Evolutionary conservation across 2,113 vertebrate species (phyloP).

Genomic region (Seriola dumerili): DNA sequence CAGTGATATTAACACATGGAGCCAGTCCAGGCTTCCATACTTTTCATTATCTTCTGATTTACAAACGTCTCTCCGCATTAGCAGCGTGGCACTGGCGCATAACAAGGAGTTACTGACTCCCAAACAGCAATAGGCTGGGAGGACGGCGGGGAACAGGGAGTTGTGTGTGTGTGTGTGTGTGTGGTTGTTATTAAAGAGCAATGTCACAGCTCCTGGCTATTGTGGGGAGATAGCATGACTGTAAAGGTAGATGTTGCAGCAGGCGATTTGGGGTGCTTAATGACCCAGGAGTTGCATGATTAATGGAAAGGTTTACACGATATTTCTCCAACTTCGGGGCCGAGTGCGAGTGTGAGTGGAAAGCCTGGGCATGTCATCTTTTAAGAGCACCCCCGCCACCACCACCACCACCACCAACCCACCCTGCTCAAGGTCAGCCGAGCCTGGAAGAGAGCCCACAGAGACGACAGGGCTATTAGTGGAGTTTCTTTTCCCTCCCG

Average conservation of each 20-base stretch:
- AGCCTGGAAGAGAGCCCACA: slow-evolving; percentile 68
- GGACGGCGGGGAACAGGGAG: not conserved
- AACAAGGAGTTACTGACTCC: slow-evolving; percentile 42
- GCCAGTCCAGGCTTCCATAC: slow-evolving; percentile 20
- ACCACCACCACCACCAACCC: too few species aligned
- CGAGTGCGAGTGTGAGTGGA: slow-evolving; percentile 17
- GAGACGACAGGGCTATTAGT: slow-evolving; percentile 77
- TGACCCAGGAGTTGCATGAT: slow-evolving; percentile 75
- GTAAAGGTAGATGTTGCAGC: slow-evolving; percentile 70
- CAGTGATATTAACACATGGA: slow-evolving; percentile 19
- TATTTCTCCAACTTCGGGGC: slow-evolving; percentile 61
- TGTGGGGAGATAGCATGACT: slow-evolving; percentile 54
- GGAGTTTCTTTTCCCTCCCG: slow-evolving; percentile 58
- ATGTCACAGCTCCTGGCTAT: slow-evolving; percentile 65
- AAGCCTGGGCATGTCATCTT: slow-evolving; percentile 59
- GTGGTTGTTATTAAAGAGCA: slow-evolving; percentile 64
- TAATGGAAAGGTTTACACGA: slow-evolving; percentile 71
- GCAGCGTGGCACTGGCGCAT: not conserved
- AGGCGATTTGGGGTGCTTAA: slow-evolving; percentile 69
- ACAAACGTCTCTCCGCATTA: slow-evolving; percentile 56
- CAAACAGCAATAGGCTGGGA: not conserved
- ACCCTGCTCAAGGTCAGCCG: slow-evolving; percentile 66
- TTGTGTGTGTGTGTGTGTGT: not conserved
- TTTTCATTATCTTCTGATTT: slow-evolving; percentile 68
- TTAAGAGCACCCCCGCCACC: slow-evolving; percentile 40